phyloP scores from a whole-genome alignment of 2,113 vertebrate genomes.

The Rhineura floridana region DNA sequence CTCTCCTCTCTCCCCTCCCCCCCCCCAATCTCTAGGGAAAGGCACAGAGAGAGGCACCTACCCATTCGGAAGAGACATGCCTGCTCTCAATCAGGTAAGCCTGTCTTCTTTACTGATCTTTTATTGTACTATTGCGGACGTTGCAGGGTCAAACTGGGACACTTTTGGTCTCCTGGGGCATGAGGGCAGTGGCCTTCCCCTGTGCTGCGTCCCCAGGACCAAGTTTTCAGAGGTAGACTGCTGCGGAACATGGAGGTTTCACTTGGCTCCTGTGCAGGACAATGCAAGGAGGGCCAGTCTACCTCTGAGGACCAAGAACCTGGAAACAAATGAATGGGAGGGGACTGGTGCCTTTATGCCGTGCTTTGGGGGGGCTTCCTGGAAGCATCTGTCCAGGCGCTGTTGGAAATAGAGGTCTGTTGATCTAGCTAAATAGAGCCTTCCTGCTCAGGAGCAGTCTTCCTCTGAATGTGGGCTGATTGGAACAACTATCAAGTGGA shows the following conservation, averaged over 20 bases:
- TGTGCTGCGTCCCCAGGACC: too few relatives aligned
- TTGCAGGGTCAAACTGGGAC: neutral
- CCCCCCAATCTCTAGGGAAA: slow-evolving; percentile 81
- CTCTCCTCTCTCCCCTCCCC: neutral
- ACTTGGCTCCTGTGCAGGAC: too few relatives aligned
- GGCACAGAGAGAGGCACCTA: slow-evolving; percentile 85
- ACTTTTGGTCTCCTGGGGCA: neutral
- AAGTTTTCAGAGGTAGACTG: too few relatives aligned
- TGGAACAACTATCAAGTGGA: too few relatives aligned
- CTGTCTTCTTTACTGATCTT: neutral
- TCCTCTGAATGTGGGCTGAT: neutral
- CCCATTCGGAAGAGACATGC: slow-evolving; percentile 86
- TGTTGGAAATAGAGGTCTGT: too few relatives aligned
- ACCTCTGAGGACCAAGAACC: too few relatives aligned
- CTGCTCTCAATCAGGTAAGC: slow-evolving; percentile 78
- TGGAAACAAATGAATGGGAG: too few relatives aligned
- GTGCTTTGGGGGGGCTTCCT: too few relatives aligned
- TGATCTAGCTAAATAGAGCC: neutral
- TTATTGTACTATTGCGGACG: neutral
- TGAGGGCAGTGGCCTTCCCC: too few relatives aligned
- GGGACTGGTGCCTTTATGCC: too few relatives aligned
- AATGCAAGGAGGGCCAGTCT: too few relatives aligned
- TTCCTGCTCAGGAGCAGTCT: neutral
- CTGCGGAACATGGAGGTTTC: neutral
- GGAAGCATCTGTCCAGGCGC: too few relatives aligned